Percentiles rank a stretch among this genome's conserved stretches.
phyloP scores from a whole-genome alignment of 2,113 vertebrate genomes.

The Apus apus region DNA sequence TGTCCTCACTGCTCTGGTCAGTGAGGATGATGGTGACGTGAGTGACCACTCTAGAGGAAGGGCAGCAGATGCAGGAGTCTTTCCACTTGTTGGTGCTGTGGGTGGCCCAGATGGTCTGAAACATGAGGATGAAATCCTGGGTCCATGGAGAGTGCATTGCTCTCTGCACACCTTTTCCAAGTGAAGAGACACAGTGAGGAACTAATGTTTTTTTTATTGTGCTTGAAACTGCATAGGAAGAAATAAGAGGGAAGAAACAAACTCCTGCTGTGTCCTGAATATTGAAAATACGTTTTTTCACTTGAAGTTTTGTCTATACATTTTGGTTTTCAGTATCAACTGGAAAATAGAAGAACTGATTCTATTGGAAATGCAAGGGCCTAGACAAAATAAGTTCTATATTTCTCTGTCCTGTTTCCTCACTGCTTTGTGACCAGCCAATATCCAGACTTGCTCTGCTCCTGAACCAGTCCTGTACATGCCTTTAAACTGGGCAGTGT shows the following conservation, averaged over 20 bases:
- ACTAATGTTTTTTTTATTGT: background rate
- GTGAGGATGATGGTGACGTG: background rate
- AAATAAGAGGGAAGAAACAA: background rate
- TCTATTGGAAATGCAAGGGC: background rate
- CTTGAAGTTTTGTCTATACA: background rate
- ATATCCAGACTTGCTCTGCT: background rate
- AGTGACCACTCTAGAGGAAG: background rate
- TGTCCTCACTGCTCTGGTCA: background rate
- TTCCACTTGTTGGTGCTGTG: background rate
- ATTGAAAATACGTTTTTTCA: background rate
- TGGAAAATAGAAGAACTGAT: background rate
- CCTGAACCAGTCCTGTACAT: too few relatives aligned
- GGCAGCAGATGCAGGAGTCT: background rate
- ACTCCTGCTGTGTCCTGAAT: background rate
- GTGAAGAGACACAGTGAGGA: background rate
- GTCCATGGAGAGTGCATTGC: background rate
- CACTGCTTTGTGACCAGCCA: background rate
- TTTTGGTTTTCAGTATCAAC: background rate
- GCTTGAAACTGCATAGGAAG: background rate
- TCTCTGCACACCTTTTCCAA: background rate
- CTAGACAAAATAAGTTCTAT: background rate
- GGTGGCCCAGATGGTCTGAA: background rate
- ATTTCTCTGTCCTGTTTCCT: background rate
- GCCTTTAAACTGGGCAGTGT: background rate
- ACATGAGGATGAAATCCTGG: background rate